These are phyloP conservation scores for Ancistrus triradiatus DNA, from an alignment of 2,113 vertebrate genomes.

Conservation along the genomic window DNA sequence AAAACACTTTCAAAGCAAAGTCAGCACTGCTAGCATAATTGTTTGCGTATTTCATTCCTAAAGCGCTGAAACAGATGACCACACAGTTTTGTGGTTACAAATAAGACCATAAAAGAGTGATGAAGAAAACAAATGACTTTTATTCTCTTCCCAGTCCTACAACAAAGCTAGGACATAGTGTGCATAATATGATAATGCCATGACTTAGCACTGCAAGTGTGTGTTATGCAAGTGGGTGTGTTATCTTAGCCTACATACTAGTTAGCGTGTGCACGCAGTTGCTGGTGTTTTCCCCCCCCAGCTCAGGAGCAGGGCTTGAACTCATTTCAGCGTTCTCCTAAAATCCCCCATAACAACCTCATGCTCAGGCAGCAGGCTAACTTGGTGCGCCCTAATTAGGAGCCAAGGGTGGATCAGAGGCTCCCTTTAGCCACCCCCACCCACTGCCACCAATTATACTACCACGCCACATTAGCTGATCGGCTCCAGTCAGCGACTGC, in stretches of 20 bases:
- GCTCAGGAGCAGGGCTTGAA: constrained; percentile 30
- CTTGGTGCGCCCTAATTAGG: constrained; percentile 41
- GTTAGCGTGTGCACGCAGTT: not conserved
- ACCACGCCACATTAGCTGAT: constrained; percentile 38
- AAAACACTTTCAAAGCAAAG: no score
- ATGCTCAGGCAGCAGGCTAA: constrained; percentile 32
- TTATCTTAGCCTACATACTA: constrained; percentile 1
- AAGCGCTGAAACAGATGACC: no score
- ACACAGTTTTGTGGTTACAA: no score
- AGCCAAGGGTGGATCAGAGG: constrained; percentile 40
- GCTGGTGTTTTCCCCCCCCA: not conserved
- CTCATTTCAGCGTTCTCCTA: constrained; percentile 37
- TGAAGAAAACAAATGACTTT: no score
- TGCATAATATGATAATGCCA: no score
- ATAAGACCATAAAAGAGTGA: no score
- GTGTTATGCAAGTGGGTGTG: constrained; percentile 2
- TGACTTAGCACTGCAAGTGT: no score
- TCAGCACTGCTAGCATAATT: no score
- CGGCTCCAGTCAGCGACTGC: constrained; percentile 24
- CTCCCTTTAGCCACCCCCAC: constrained; percentile 30
- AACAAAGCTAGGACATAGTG: no score
- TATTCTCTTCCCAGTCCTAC: no score
- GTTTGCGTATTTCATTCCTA: no score
- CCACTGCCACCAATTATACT: constrained; percentile 45
- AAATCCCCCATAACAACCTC: constrained; percentile 40